These are phyloP conservation scores for Dendrophyllia cribrosa DNA, from an alignment of 64 coral and sea anemone species.

Conservation along the genomic window DNA sequence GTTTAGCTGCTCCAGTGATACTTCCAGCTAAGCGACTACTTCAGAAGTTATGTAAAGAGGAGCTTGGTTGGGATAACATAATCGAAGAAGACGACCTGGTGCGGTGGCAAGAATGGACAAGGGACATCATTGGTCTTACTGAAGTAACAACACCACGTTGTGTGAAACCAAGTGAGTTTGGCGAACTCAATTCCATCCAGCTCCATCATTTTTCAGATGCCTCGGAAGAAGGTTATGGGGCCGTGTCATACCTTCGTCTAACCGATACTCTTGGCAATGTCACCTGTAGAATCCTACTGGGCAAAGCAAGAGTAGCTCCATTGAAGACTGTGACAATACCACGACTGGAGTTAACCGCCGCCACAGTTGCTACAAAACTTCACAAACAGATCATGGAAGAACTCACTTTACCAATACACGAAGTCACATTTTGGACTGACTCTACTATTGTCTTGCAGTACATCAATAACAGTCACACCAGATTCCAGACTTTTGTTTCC, in stretches of 20 bases:
- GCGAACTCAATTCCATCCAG: not conserved
- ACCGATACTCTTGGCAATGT: not conserved
- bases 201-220: not conserved
- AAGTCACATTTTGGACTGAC: not conserved
- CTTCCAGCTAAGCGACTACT: slow-evolving; percentile 23
- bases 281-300: not conserved
- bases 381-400: slow-evolving; percentile 1
- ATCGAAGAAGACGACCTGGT: not conserved
- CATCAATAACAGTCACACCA: slow-evolving; percentile 18
- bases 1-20: not conserved
- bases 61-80: slow-evolving; percentile 6
- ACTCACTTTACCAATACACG: not conserved
- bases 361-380: slow-evolving; percentile 8
- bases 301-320: slow-evolving; percentile 5
- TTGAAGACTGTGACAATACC: slow-evolving; percentile 4
- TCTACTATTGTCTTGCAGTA: slow-evolving; percentile 29
- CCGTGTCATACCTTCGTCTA: not conserved
- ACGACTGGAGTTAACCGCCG: slow-evolving; percentile 13
- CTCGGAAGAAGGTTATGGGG: not conserved
- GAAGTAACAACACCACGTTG: no score
- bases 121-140: no score
- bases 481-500: slow-evolving; percentile 40
- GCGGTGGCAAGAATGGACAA: not conserved
- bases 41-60: slow-evolving; percentile 10
- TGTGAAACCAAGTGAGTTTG: no score